Evolutionary conservation across 2,888 invertebrate genomes (phyloP).

Genomic region (Ophioninae sp.): DNA sequence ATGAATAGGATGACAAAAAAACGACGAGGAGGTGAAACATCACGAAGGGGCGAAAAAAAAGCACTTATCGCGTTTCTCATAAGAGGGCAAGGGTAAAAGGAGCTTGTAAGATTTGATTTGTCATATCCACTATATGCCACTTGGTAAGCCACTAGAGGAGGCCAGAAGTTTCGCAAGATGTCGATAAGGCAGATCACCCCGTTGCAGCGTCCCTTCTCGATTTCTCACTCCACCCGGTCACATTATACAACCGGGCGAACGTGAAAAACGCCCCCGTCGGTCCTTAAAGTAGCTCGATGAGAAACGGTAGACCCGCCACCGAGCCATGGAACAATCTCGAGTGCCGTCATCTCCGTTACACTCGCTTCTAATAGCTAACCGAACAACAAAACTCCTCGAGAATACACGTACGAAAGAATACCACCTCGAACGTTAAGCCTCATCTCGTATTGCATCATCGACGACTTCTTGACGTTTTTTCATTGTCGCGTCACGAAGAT

Average conservation of each 20-base stretch:
- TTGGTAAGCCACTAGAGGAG: slow-evolving; percentile 21
- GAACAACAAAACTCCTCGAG: slow-evolving; percentile 65
- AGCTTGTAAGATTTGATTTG: slow-evolving; percentile 12
- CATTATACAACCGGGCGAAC: slow-evolving; percentile 18
- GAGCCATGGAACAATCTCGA: slow-evolving; percentile 36
- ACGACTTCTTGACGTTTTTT: slow-evolving; percentile 73
- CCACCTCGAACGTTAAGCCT: slow-evolving; percentile 54
- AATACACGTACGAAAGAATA: slow-evolving; percentile 55
- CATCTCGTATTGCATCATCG: slow-evolving; percentile 69
- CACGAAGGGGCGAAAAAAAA: background rate
- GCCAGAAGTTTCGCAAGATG: slow-evolving; percentile 70
- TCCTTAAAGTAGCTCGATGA: slow-evolving; percentile 36
- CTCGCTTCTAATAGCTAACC: slow-evolving; percentile 39
- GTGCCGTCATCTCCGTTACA: background rate
- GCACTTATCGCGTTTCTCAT: slow-evolving; percentile 12
- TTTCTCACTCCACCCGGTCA: slow-evolving; percentile 10
- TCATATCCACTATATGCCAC: slow-evolving; percentile 42
- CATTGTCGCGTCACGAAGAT: slow-evolving; percentile 78
- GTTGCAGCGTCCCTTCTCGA: slow-evolving; percentile 41
- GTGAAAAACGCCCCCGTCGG: slow-evolving; percentile 29
- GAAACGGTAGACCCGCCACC: slow-evolving; percentile 31
- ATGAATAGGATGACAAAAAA: slow-evolving; percentile 1
- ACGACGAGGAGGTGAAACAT: background rate
- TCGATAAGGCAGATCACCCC: slow-evolving; percentile 78
- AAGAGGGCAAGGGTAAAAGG: slow-evolving; percentile 21